Percentiles rank a stretch among this genome's conserved stretches.
Evolutionary conservation across 2,113 vertebrate species (phyloP).

Genomic region (Notiomystis cincta): DNA sequence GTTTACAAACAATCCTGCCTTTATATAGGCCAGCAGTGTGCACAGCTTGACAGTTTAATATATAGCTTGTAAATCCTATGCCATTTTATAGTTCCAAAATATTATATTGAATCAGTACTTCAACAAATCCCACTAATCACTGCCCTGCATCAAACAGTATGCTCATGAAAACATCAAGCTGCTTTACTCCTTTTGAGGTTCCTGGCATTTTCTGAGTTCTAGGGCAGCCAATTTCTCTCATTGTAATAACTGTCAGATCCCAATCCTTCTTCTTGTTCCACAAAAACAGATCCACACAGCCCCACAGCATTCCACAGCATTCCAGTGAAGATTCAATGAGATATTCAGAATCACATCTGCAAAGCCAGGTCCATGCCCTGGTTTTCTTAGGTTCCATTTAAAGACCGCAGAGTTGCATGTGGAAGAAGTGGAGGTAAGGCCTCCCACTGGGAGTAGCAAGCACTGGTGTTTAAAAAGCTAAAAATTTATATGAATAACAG

Average conservation of each 20-base stretch:
- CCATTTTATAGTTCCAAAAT: not conserved
- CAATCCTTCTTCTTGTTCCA: not conserved
- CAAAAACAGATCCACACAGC: not conserved
- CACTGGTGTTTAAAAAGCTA: not conserved
- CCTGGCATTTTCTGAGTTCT: not conserved
- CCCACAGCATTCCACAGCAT: not conserved
- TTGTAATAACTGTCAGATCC: not conserved
- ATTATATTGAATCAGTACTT: not conserved
- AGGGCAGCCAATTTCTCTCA: not conserved
- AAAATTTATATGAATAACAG: not conserved
- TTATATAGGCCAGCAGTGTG: not conserved
- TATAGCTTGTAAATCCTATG: not conserved
- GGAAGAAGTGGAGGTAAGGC: not conserved
- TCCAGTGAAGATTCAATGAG: not conserved
- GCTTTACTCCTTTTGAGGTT: not conserved
- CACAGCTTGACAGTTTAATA: not conserved
- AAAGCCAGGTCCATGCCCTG: not conserved
- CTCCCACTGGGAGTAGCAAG: not conserved
- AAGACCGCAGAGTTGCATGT: not conserved
- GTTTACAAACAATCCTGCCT: not conserved
- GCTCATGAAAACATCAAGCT: not conserved
- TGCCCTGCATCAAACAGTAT: not conserved
- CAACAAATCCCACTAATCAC: not conserved
- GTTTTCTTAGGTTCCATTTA: not conserved
- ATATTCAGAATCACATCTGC: not conserved